Conservation (phyloP, 2,113 vertebrate genomes). For the Microtus oregoni region DNA sequence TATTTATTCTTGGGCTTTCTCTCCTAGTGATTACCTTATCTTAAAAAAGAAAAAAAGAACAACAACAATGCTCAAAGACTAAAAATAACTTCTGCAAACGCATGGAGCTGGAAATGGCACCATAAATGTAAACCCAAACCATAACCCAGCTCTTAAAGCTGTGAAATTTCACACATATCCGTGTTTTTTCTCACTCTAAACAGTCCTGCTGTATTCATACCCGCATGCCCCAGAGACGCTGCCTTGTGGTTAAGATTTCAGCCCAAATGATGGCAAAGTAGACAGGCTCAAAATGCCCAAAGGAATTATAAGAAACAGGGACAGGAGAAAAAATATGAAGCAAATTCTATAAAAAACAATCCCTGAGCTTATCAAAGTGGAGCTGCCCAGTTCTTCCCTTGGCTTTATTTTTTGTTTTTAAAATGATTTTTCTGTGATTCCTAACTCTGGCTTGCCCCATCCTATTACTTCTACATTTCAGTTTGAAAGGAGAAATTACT, state of each 20-base stretch:
- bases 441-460: not conserved
- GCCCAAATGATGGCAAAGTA: not conserved
- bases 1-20: slow-evolving; percentile 54
- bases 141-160: not conserved
- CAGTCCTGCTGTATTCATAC: not conserved
- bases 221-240: not conserved
- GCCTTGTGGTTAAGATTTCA: not conserved
- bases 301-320: not conserved
- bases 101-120: not conserved
- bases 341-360: slow-evolving; percentile 3
- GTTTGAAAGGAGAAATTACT: not conserved
- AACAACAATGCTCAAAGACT: not conserved
- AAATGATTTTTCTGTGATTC: not conserved
- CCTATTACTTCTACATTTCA: not conserved
- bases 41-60: slow-evolving; percentile 9
- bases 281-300: not conserved
- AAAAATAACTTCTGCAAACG: not conserved
- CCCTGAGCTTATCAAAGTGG: not conserved
- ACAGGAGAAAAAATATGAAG: not conserved
- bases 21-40: slow-evolving; percentile 5
- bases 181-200: not conserved
- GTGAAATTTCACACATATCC: no score
- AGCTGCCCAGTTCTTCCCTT: not conserved
- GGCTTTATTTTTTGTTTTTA: not conserved
- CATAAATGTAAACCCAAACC: not conserved